A percentile compares a stretch with the other conserved stretches of the same genome.
Conservation (phyloP, 2,797 vertebrate species). For the Epinephelus malabaricus region DNA sequence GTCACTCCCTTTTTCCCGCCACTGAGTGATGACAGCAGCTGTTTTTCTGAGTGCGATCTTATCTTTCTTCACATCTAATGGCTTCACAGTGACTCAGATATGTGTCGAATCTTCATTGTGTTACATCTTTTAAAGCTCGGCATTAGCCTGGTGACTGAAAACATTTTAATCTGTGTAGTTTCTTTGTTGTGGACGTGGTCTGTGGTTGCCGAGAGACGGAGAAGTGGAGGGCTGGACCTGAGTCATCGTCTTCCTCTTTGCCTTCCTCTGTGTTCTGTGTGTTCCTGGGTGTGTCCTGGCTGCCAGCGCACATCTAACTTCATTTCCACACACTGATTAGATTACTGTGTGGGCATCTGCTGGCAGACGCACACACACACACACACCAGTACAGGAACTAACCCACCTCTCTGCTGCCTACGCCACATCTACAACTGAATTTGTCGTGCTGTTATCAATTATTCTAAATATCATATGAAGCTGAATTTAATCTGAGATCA, state of each 20-base stretch:
- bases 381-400: slow-evolving; percentile 10
- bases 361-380: background rate
- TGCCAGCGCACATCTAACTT: slow-evolving; percentile 37
- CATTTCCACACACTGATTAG: slow-evolving; percentile 54
- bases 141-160: too few species aligned
- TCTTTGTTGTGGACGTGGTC: background rate
- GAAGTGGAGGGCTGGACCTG: background rate
- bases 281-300: slow-evolving; percentile 31
- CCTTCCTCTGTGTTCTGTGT: background rate
- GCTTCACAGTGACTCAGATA: background rate
- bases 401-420: background rate
- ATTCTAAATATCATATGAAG: too few species aligned
- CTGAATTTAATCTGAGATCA: too few species aligned
- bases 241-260: slow-evolving; percentile 3
- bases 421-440: slow-evolving; percentile 12
- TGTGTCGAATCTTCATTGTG: background rate
- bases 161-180: background rate
- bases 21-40: background rate
- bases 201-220: slow-evolving; percentile 5
- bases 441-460: background rate
- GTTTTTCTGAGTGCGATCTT: background rate
- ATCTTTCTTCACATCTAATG: accelerated
- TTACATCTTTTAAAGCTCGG: background rate
- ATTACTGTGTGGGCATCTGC: slow-evolving; percentile 58
- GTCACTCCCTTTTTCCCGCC: background rate